Base-by-base conservation (phyloP, 2,797 vertebrate species). In the Alauda arvensis region DNA sequence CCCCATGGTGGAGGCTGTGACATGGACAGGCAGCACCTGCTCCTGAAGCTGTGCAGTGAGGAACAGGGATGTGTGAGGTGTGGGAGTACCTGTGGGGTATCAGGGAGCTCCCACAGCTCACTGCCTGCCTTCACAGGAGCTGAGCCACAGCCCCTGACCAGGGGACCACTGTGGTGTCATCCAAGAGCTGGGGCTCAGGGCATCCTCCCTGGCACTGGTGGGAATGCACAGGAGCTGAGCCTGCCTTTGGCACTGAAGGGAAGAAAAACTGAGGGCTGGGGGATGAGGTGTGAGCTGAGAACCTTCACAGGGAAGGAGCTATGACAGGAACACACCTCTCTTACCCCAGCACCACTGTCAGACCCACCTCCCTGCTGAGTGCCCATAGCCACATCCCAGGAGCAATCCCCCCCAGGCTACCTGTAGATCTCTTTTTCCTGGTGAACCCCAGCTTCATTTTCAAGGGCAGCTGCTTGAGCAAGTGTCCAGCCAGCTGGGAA, bases 1-100 rank as follows among this genome's bases (percentile, higher is more conserved):
- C 6, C 17, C 4, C 0, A 0, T 2, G 4, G 25, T 11, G 18
- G 39, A 56, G 29, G 49, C 42, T 51, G 45, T 3, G 16, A 29
- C 16, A 9, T 1, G 31, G 45, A 29, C 29, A 40, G 40, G 56
- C 4, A 6, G 14, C 10, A 12, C 23, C 14, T 0, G 1, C 20
- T 33, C 42, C 4, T 15, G 39, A 39, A 59, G 43, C 33, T 42
- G 39, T 29, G 51, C 59, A 15, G 15, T 2, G 45, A 71, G 45
- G 48, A 61, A n/a, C 8, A 1, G 43, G 57, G 45, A 67, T 34
- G n/a, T 24, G 20, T 0, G 1, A 45, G 26, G 13, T 29, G 29
- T 4, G 3, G 37, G 6, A 66, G 26, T 6, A 56, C 25, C 55
- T 34, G 33, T 34, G 40, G 40, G 40, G 40, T 40, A 25, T 10